Conservation (phyloP, 2,888 invertebrate species). For the Megastigmus dorsalis region DNA sequence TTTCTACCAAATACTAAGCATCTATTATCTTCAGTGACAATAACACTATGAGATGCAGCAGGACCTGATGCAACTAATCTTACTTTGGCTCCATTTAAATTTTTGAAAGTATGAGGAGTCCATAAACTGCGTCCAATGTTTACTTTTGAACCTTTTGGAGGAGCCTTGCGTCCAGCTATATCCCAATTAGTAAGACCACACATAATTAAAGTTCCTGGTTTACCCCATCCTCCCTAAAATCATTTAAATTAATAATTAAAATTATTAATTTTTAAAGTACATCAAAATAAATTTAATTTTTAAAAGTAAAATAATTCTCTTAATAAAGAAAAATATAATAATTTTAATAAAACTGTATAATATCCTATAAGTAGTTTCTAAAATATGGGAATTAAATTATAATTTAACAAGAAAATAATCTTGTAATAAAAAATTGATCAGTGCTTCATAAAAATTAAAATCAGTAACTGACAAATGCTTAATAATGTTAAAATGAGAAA, state of each 20-base stretch:
- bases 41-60: constrained; percentile 88
- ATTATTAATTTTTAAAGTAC: background rate
- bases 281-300: background rate
- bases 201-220: constrained; percentile 84
- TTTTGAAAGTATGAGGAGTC: constrained; percentile 85
- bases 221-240: constrained; percentile 72
- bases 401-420: no score
- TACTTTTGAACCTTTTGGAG: constrained; percentile 81
- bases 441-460: no score
- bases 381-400: no score
- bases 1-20: constrained; percentile 87
- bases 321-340: no score
- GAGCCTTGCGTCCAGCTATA: constrained; percentile 86
- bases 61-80: constrained; percentile 87
- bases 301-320: no score
- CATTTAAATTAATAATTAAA: constrained; percentile 24
- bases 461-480: no score
- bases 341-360: no score
- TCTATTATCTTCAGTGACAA: constrained; percentile 90
- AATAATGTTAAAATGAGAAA: no score
- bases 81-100: constrained; percentile 75
- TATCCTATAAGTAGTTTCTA: no score
- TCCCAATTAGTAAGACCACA: constrained; percentile 95
- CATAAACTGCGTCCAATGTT: constrained; percentile 82
- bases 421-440: no score